Base-by-base conservation (phyloP, 2,888 invertebrate species). In the Pachydiplax longipennis region DNA sequence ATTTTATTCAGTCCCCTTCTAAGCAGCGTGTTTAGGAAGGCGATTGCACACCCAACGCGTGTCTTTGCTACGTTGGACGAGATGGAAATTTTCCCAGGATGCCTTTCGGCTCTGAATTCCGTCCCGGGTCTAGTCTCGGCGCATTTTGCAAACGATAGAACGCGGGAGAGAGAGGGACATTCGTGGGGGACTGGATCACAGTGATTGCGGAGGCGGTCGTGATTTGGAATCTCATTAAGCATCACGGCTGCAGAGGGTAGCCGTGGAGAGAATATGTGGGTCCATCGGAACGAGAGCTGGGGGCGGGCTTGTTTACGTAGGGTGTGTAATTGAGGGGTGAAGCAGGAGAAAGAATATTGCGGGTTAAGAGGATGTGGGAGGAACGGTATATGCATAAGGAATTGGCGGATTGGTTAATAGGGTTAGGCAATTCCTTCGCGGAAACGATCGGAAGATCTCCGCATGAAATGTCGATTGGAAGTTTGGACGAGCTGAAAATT, bases 151-250 rank as follows among this genome's bases (percentile, higher is more conserved):
- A 83, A 53, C 25, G 53, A 83, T 37, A 37, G 80, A 80, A 58
- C n/a, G n/a, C n/a, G n/a, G 53, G 31, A 53, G 82, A 82, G 48
- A 44, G 81, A 81, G 81, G 48, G 65, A 65, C 65, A 65, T 65
- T 65, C 65, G 65, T 65, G 53, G 53, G 15, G 25, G 15, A 31
- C 5, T 18, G 37, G 61, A 87, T 87, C 61, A 87, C 61, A 87
- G 87, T 87, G 87, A 83, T 83, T 87, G 87, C 61, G 40, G 40
- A 61, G 87, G 35, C 61, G 87, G 61, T 87, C 87, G 87, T 87
- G 87, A 61, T 61, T 37, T 61, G 58, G 87, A 61, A 87, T 87
- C 35, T 35, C 83, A 83, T 83, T 58, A 83, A 58, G 53, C 31
- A 83, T 65, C 65, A 65, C 65, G 65, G 65, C 65, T 65, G 65